phyloP scores from a whole-genome alignment of 2,113 vertebrate species.

The Rhizomys pruinosus region DNA sequence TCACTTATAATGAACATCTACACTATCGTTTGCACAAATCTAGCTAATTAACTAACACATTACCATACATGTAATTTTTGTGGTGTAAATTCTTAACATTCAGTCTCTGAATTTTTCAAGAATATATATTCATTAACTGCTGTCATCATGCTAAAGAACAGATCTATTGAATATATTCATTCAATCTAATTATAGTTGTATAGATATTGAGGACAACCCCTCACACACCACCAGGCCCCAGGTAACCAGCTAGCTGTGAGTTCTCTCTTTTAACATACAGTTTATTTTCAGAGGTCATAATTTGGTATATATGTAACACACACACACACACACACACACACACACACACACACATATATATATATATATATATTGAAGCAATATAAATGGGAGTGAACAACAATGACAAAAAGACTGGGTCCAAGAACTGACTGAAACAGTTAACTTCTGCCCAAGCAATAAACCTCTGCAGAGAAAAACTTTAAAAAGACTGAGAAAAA shows the following conservation, averaged over 20 bases:
- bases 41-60: neutral
- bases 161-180: neutral
- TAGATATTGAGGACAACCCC: neutral
- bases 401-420: too few species aligned
- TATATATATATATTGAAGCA: too few species aligned
- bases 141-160: neutral
- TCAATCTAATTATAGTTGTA: neutral
- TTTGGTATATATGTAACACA: too few species aligned
- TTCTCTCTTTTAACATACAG: too few species aligned
- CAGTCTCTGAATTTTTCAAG: neutral
- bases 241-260: neutral
- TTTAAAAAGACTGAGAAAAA: too few species aligned
- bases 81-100: neutral
- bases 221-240: neutral
- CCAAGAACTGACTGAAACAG: too few species aligned
- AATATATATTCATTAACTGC: neutral
- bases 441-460: too few species aligned
- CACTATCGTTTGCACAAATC: neutral
- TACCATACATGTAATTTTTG: neutral
- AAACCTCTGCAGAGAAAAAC: too few species aligned
- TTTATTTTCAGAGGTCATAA: too few species aligned
- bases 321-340: too few species aligned
- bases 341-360: too few species aligned
- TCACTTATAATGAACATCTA: neutral
- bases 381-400: too few species aligned